Conservation (phyloP, 2,797 vertebrate species). For the Gymnoscopelus braueri region DNA sequence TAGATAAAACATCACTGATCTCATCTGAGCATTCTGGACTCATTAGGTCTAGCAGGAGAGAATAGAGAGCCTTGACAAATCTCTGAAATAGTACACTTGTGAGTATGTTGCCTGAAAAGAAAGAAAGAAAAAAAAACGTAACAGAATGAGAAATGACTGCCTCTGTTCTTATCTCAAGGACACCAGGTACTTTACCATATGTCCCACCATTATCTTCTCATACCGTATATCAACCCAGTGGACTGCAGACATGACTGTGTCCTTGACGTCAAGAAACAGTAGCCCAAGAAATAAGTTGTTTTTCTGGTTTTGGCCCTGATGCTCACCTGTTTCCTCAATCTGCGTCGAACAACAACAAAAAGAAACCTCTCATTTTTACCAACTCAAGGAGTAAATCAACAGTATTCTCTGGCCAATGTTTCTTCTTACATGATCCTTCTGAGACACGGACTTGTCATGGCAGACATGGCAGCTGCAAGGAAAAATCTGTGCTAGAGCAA, state of each 20-base stretch:
- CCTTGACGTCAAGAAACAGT: slow-evolving; percentile 59
- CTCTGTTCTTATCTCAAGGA: slow-evolving; percentile 36
- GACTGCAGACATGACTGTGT: slow-evolving; percentile 47
- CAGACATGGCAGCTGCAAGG: slow-evolving; percentile 65
- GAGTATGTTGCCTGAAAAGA: too few species aligned
- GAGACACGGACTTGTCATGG: slow-evolving; percentile 72
- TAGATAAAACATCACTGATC: slow-evolving; percentile 49
- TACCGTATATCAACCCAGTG: slow-evolving; percentile 35
- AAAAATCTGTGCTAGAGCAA: slow-evolving; percentile 66
- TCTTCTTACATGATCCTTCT: slow-evolving; percentile 62
- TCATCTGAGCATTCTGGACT: slow-evolving; percentile 46
- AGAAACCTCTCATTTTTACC: slow-evolving; percentile 58
- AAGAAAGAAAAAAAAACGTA: slow-evolving; percentile 32
- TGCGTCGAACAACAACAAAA: slow-evolving; percentile 55
- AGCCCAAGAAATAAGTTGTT: slow-evolving; percentile 53
- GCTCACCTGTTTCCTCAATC: slow-evolving; percentile 77
- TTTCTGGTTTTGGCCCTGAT: slow-evolving; percentile 61
- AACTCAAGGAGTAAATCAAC: slow-evolving; percentile 69
- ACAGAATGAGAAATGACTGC: slow-evolving; percentile 29
- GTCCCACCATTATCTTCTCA: slow-evolving; percentile 28
- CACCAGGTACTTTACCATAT: slow-evolving; percentile 44
- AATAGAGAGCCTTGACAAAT: slow-evolving; percentile 18
- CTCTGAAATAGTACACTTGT: neutral
- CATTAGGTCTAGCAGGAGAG: slow-evolving; percentile 33
- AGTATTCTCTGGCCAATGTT: slow-evolving; percentile 49